phyloP scores from a whole-genome alignment of 2,888 invertebrate genomes.

The Sarcophaga rosellei region DNA sequence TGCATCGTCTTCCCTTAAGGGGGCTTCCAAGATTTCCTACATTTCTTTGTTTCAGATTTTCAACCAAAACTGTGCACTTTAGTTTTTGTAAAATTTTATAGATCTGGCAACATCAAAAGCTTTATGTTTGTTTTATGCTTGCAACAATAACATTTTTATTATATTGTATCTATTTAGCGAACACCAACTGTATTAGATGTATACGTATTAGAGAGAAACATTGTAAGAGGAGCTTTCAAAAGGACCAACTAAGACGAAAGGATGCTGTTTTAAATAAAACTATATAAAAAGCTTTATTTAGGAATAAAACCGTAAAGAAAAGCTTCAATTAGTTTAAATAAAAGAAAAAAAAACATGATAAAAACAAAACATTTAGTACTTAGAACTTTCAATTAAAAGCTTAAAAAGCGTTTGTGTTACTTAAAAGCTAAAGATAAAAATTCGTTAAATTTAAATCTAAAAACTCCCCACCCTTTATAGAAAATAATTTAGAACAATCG shows the following conservation, averaged over 20 bases:
- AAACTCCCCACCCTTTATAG: slow-evolving; percentile 29
- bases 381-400: slow-evolving; percentile 4
- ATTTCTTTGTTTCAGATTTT: no score
- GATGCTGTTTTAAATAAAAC: no score
- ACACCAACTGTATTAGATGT: no score
- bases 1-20: no score
- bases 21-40: no score
- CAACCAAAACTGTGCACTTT: no score
- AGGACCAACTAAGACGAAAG: not conserved
- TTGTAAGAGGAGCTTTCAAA: not conserved
- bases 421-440: not conserved
- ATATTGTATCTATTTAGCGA: no score
- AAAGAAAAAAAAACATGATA: not conserved
- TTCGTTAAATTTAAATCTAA: not conserved
- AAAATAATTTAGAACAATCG: not conserved
- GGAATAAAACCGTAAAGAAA: not conserved
- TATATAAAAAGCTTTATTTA: slow-evolving; percentile 13
- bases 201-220: not conserved
- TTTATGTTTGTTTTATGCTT: no score
- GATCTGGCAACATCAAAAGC: no score
- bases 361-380: not conserved
- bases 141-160: no score
- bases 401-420: not conserved
- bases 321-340: not conserved
- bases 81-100: no score